A percentile compares a stretch with the other conserved stretches of the same genome.
Evolutionary conservation across 2,797 vertebrate genomes (phyloP).

Genomic region (Kryptopterus vitreolus): DNA sequence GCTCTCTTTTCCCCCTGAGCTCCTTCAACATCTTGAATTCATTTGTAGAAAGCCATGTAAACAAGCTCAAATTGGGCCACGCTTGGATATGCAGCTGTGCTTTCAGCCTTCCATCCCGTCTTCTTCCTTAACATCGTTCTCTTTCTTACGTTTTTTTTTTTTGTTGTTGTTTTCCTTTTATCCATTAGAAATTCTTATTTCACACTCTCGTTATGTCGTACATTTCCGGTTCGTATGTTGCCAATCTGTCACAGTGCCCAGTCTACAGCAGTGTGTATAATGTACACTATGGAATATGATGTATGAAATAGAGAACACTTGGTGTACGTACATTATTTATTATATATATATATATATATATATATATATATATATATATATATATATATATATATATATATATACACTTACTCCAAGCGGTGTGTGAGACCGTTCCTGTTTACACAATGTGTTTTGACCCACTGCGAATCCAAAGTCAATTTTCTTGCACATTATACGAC

Average conservation of each 20-base stretch:
- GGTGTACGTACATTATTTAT: neutral
- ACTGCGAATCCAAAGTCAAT: no score
- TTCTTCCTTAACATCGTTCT: neutral
- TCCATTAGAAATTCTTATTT: neutral
- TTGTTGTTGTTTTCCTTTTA: neutral
- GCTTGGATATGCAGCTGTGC: slow-evolving; percentile 70
- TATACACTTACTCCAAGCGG: no score
- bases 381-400: no score
- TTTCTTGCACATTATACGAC: no score
- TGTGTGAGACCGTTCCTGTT: no score
- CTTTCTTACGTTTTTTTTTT: neutral
- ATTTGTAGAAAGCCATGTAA: slow-evolving; percentile 82
- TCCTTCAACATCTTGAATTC: slow-evolving; percentile 84
- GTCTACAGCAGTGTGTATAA: neutral
- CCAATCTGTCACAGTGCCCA: neutral
- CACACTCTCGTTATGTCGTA: neutral
- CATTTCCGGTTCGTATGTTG: neutral
- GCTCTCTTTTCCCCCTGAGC: slow-evolving; percentile 67
- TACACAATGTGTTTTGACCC: no score
- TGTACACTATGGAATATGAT: neutral
- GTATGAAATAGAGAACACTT: neutral
- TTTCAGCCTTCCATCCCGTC: slow-evolving; percentile 59
- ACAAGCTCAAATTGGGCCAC: slow-evolving; percentile 76
- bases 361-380: no score
- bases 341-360: no score